Evolutionary conservation across 2,113 vertebrate species (phyloP), one percentile per base, ranked within the genome.

Genomic region (Colaptes auratus): DNA sequence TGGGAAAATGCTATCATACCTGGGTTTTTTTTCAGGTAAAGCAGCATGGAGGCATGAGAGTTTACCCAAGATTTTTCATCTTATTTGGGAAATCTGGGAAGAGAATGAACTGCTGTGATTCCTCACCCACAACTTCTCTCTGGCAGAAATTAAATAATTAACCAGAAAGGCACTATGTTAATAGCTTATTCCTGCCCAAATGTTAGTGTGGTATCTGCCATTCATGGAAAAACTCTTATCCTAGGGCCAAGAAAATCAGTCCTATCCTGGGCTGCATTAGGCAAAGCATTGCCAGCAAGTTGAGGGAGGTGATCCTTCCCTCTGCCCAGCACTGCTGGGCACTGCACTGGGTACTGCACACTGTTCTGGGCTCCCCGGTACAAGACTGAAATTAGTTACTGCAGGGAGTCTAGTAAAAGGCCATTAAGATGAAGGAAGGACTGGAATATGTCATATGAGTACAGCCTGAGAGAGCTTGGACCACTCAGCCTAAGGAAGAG

Each of bases 161-260:
- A 65, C 3, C 25, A 60, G 60, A 72, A 67, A 55, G 12, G 2
- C 12, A n/a, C 24, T 46, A 9, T 53, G 9, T 48, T 55, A 42
- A 55, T 39, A 55, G 8, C 17, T 69, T 21, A 0, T 6, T 74
- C 30, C 15, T 65, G 33, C 10, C 16, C 44, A 55, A 65, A 55
- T 60, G 13, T 55, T 71, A 33, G 24, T 27, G 20, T 48, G 36
- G 73, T 4, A 30, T 44, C 24, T 74, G 9, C 18, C 21, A 31
- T 89, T 86, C 19, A 66, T 30, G 33, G 39, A 33, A 83, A 27
- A 65, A 27, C 21, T 82, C 8, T 48, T 42, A 30, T 31, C 12
- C 17, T 55, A 35, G 36, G 0, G 44, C 8, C 39, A 58, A 71
- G 36, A 10, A 4, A 4, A 24, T 7, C 10, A 33, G 20, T 0